phyloP scores from a whole-genome alignment of 1,140 invertebrate genomes.

The Psix sp. region DNA sequence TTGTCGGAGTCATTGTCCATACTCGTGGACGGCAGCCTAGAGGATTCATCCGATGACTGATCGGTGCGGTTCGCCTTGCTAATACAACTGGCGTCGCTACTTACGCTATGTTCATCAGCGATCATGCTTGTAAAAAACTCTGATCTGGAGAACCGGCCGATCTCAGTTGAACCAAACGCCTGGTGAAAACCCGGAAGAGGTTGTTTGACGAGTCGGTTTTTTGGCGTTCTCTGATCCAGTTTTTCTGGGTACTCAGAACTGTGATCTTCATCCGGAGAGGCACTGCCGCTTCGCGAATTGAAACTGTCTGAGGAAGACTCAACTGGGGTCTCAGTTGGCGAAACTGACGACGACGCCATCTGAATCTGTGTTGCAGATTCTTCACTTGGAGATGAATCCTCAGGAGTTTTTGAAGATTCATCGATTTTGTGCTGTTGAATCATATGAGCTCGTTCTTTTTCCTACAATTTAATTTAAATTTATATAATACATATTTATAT shows the following conservation, averaged over 20 bases:
- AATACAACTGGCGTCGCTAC: slow-evolving; percentile 49
- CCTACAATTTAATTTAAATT: slow-evolving; percentile 7
- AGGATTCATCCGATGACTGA: slow-evolving; percentile 34
- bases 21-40: slow-evolving; percentile 41
- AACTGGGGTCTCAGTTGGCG: slow-evolving; percentile 32
- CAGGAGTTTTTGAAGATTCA: slow-evolving; percentile 10
- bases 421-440: slow-evolving; percentile 20
- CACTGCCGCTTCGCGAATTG: slow-evolving; percentile 40
- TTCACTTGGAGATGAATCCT: slow-evolving; percentile 2
- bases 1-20: slow-evolving; percentile 47
- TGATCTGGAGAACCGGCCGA: slow-evolving; percentile 82
- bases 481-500: neutral
- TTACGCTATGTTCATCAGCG: slow-evolving; percentile 58
- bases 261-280: slow-evolving; percentile 27
- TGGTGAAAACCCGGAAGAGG: slow-evolving; percentile 86
- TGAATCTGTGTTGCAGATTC: slow-evolving; percentile 7
- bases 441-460: slow-evolving; percentile 13
- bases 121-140: slow-evolving; percentile 77
- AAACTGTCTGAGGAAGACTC: slow-evolving; percentile 46
- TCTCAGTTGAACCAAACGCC: slow-evolving; percentile 87
- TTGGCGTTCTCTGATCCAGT: slow-evolving; percentile 58
- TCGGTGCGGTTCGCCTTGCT: slow-evolving; percentile 39
- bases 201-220: slow-evolving; percentile 60
- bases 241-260: slow-evolving; percentile 47
- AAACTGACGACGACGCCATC: slow-evolving; percentile 34